Evolutionary conservation across 2,113 vertebrate genomes (phyloP).

Genomic region (Crotalus horridus): DNA sequence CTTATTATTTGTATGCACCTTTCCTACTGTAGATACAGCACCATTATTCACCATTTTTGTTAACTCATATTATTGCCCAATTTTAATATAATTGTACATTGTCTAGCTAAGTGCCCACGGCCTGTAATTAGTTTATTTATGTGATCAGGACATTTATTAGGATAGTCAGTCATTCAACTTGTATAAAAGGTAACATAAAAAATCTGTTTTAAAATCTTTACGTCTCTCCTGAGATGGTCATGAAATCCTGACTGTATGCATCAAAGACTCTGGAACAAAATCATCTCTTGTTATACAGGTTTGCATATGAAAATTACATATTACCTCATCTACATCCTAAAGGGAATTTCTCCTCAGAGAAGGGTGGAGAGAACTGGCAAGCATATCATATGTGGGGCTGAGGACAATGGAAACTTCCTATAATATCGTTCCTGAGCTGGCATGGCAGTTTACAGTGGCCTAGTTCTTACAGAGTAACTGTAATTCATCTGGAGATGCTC

Average conservation of each 20-base stretch:
- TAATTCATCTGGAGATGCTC: neutral
- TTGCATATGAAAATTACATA: neutral
- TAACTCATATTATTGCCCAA: neutral
- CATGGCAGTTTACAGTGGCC: neutral
- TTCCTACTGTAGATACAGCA: neutral
- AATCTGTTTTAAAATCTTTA: neutral
- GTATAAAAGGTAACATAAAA: neutral
- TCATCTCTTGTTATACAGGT: constrained; percentile 8
- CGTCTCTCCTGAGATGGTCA: neutral
- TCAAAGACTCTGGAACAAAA: neutral
- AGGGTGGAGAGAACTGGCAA: neutral
- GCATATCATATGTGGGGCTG: neutral
- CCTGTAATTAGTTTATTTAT: neutral
- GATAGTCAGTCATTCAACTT: neutral
- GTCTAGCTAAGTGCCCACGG: neutral
- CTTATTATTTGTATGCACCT: neutral
- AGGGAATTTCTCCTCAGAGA: neutral
- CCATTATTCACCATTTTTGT: neutral
- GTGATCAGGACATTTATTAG: neutral
- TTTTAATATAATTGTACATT: neutral
- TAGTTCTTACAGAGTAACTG: neutral
- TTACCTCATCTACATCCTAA: neutral
- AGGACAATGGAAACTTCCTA: neutral
- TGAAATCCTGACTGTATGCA: neutral
- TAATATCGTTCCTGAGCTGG: rapidly evolving